A percentile compares a stretch with the other conserved stretches of the same genome.
Conservation (phyloP, 1,140 invertebrate species). For the Saccostrea echinata region DNA sequence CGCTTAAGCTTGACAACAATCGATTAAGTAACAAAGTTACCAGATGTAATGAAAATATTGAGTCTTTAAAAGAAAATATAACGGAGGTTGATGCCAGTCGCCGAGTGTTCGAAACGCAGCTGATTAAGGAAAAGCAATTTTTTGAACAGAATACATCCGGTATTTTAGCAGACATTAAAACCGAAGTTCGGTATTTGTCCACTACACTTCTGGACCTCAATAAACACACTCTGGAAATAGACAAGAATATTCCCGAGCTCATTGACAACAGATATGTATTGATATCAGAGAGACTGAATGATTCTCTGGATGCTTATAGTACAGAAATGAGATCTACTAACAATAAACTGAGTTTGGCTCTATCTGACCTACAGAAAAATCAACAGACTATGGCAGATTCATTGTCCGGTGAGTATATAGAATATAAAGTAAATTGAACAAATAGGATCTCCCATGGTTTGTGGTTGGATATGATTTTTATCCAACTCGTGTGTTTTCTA, state of each 20-base stretch:
- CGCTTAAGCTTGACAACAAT: neutral
- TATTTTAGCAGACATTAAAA: neutral
- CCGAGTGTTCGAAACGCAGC: neutral
- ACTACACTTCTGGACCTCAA: neutral
- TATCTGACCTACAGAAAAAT: neutral
- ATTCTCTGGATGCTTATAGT: neutral
- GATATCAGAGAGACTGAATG: neutral
- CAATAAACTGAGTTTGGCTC: neutral
- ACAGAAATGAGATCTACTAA: neutral
- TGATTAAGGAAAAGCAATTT: neutral
- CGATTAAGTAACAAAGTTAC: neutral
- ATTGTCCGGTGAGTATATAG: neutral
- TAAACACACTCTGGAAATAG: neutral
- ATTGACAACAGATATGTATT: neutral
- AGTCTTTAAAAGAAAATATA: neutral
- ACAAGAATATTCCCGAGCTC: neutral
- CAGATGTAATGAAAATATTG: neutral
- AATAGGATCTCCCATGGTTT: too few relatives aligned
- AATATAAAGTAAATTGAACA: too few relatives aligned
- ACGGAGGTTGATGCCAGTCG: neutral
- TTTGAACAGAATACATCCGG: neutral
- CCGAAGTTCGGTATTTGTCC: neutral
- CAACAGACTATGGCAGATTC: neutral
- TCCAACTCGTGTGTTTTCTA: too few relatives aligned
- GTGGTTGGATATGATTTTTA: too few relatives aligned